These are phyloP conservation scores for Prolemur simus DNA, from an alignment of 2,113 vertebrate genomes.

Conservation along the genomic window DNA sequence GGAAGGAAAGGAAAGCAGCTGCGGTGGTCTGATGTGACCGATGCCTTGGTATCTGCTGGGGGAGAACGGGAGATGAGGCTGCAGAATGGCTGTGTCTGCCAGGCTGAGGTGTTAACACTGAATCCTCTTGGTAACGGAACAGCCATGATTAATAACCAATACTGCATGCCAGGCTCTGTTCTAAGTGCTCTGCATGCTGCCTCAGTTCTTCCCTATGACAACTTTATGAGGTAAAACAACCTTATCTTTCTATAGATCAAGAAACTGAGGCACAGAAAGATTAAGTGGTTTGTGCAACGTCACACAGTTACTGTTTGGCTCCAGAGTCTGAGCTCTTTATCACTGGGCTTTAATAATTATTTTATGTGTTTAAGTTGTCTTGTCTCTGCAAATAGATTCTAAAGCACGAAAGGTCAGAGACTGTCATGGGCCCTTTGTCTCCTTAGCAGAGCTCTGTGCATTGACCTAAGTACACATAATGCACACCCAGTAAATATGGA, in stretches of 20 bases:
- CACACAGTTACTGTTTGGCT: background rate
- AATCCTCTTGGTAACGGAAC: background rate
- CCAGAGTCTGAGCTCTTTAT: background rate
- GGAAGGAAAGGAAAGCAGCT: background rate
- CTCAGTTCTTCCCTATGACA: background rate
- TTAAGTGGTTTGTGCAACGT: background rate
- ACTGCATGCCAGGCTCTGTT: background rate
- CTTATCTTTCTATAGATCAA: background rate
- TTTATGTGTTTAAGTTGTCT: background rate
- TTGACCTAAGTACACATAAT: background rate
- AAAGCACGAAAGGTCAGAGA: background rate
- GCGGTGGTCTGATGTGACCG: fast-evolving
- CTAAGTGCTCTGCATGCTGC: background rate
- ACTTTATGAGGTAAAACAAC: background rate
- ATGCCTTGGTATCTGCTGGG: background rate
- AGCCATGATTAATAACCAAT: background rate
- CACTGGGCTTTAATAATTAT: background rate
- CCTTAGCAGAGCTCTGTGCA: background rate
- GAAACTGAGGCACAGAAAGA: background rate
- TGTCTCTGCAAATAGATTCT: background rate
- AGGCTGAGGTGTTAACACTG: background rate
- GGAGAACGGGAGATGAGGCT: background rate
- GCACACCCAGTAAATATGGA: background rate
- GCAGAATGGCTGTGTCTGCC: background rate
- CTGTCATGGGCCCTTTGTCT: background rate